phyloP scores from a whole-genome alignment of 2,113 vertebrate genomes.

The Microtus ochrogaster region DNA sequence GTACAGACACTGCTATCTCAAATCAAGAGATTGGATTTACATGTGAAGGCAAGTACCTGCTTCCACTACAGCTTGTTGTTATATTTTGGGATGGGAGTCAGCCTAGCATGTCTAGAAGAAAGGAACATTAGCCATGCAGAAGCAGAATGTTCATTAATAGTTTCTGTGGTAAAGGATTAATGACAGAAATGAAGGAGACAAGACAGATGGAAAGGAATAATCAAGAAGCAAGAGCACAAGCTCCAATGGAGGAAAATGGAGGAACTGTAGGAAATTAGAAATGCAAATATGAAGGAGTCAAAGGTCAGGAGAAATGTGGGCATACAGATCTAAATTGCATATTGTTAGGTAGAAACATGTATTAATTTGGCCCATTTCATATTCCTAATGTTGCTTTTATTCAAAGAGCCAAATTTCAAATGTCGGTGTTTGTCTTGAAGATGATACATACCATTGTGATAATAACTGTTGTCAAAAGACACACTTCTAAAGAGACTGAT shows the following conservation, averaged over 20 bases:
- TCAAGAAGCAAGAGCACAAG: background rate
- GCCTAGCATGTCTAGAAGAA: background rate
- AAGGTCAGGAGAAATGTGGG: background rate
- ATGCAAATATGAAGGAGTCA: background rate
- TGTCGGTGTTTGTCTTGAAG: background rate
- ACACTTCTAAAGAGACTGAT: background rate
- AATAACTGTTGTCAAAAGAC: background rate
- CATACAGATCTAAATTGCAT: background rate
- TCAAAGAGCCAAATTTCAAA: background rate
- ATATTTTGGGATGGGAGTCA: background rate
- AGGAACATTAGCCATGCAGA: background rate
- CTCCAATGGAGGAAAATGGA: background rate
- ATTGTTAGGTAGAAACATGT: background rate
- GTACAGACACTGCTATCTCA: background rate
- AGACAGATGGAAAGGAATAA: background rate
- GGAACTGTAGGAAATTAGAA: background rate
- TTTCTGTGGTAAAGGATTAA: background rate
- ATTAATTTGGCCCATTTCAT: background rate
- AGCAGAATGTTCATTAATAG: background rate
- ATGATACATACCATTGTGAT: background rate
- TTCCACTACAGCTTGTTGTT: background rate
- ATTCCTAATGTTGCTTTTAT: constrained; percentile 6
- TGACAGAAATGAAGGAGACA: background rate
- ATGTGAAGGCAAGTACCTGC: background rate
- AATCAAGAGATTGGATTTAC: background rate